Percentiles rank a stretch among this genome's conserved stretches.
phyloP scores from a whole-genome alignment of 2,888 invertebrate genomes.

The Protonemura montana region DNA sequence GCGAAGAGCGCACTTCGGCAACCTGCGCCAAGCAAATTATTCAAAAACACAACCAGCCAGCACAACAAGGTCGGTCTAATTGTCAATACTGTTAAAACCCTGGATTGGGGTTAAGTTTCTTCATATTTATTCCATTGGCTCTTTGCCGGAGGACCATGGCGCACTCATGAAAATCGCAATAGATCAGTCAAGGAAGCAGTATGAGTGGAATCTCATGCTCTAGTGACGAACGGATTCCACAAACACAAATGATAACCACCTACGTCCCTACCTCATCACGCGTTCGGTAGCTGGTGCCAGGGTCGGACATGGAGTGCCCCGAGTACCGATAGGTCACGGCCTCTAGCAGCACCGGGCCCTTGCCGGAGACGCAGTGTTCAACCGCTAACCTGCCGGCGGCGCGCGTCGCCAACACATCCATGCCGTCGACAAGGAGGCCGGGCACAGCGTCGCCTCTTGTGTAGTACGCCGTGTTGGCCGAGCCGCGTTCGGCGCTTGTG shows the following conservation, averaged over 20 bases:
- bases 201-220: no score
- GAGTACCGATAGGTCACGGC: slow-evolving; percentile 67
- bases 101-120: no score
- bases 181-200: no score
- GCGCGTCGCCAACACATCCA: slow-evolving; percentile 93
- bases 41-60: no score
- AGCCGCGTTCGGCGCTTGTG: slow-evolving; percentile 86
- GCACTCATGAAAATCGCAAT: no score
- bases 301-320: slow-evolving; percentile 77
- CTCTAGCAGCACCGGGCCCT: slow-evolving; percentile 70
- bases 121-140: no score
- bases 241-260: no score
- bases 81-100: no score
- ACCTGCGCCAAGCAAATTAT: slow-evolving; percentile 62
- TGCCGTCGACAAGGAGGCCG: slow-evolving; percentile 85
- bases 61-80: no score
- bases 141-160: no score
- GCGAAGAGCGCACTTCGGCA: slow-evolving; percentile 66
- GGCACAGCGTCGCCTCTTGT: slow-evolving; percentile 94
- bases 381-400: slow-evolving; percentile 75
- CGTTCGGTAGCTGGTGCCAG: slow-evolving; percentile 69
- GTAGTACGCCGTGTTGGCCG: slow-evolving; percentile 90
- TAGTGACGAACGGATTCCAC: not conserved
- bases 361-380: slow-evolving; percentile 62
- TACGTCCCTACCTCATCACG: slow-evolving; percentile 68